Evolutionary conservation across 64 coral and sea anemone species (phyloP).

Genomic region (Stichodactyla helianthus): DNA sequence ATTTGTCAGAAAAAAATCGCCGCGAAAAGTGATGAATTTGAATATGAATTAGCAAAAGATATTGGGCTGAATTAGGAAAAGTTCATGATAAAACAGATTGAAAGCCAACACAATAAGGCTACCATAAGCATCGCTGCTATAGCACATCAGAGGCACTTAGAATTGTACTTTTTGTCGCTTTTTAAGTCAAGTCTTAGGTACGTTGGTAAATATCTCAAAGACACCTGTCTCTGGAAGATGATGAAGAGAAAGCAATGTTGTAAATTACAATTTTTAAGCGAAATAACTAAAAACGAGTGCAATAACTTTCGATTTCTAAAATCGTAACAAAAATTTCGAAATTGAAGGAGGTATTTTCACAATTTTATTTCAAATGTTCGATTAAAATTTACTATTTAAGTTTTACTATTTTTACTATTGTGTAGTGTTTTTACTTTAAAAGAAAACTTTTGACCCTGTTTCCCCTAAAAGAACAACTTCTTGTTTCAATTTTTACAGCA

Average conservation of each 20-base stretch:
- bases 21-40: neutral
- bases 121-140: neutral
- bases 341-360: neutral
- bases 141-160: neutral
- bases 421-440: constrained; percentile 1
- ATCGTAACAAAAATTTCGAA: neutral
- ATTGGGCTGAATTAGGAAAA: neutral
- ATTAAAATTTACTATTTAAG: neutral
- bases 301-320: neutral
- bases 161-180: neutral
- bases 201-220: neutral
- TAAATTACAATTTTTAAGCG: neutral
- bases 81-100: neutral
- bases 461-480: neutral
- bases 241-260: neutral
- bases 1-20: neutral
- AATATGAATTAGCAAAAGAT: neutral
- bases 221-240: neutral
- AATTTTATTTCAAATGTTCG: neutral
- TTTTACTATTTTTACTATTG: neutral
- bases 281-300: neutral
- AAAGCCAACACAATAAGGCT: neutral
- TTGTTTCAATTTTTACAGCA: neutral
- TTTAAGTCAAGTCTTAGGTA: neutral
- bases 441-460: neutral